These are phyloP conservation scores for Antheraea mylitta DNA, from an alignment of 1,140 invertebrate genomes.

Conservation along the genomic window DNA sequence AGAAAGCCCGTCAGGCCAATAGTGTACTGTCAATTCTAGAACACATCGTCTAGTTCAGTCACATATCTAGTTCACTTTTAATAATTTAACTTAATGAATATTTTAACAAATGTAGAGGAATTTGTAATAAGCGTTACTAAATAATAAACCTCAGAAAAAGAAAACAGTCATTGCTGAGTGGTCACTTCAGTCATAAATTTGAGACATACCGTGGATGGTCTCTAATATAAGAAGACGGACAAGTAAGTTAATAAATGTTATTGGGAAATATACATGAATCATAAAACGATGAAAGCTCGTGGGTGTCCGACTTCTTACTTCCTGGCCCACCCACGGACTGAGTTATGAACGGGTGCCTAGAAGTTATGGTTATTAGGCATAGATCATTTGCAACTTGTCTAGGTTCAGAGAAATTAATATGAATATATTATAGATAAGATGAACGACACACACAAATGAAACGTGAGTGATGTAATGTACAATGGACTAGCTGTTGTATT, in stretches of 20 bases:
- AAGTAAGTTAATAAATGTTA: constrained; percentile 32
- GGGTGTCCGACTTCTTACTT: constrained; percentile 50
- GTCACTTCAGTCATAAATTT: constrained; percentile 3
- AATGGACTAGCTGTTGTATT: no score
- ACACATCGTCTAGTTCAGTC: no score
- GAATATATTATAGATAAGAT: neutral
- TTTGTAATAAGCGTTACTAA: no score
- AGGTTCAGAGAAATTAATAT: neutral
- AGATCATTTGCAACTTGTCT: neutral
- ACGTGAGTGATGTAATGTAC: neutral
- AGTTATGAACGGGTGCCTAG: constrained; percentile 5
- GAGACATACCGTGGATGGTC: constrained; percentile 22
- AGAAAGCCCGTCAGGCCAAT: no score
- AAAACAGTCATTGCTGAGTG: neutral
- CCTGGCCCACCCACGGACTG: constrained; percentile 54
- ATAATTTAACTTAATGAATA: no score
- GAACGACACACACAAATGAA: neutral
- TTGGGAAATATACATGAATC: constrained; percentile 50
- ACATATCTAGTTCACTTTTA: no score
- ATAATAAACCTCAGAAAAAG: neutral
- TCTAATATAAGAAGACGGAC: constrained; percentile 30
- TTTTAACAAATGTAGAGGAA: no score
- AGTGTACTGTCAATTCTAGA: no score
- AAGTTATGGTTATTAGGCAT: neutral
- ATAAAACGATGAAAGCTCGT: constrained; percentile 54